Base-by-base conservation (phyloP, 2,888 invertebrate genomes). In the Cordilura impudica region DNA sequence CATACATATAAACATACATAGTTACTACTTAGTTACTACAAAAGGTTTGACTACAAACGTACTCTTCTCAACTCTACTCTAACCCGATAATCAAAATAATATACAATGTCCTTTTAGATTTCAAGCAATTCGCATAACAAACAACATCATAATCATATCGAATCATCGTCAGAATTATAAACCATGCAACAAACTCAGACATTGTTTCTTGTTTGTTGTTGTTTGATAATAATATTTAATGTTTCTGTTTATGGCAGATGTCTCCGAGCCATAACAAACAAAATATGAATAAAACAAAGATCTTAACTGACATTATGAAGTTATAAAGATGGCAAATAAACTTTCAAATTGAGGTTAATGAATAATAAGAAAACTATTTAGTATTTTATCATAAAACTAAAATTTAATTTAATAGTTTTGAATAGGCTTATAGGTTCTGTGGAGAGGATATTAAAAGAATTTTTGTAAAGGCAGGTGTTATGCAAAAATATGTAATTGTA, bases 291-390 rank as follows among this genome's bases (percentile, higher is more conserved):
- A n/a, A 31, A 8, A 16, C 23, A 54, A 19, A 10, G 45, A 67
- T 61, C 47, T 58, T 31, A 67, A 63, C 23, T 67, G 61, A 67
- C 21, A 67, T 58, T 21, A 69, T 65, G 23, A 75, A 35, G 16
- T 26, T 16, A 10, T 8, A 49, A n/a, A 53, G 31, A 45, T 18
- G 45, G 8, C 43, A 7, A n/a, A 39, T 39, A 31, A 19, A 49
- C n/a, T 29, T 19, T 19, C 14, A 12, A 67, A 4, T 2, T 54
- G 5, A n/a, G 18, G 0, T 54, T 45, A 56, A 45, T 56, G 56
- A 54, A 54, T 67, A 56, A 54, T 67, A 31, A 16, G 8, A 1
- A 26, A 14, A 4, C 4, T 39, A 39, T 39, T 39, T n/a, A 12
- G 35, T n/a, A n/a, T n/a, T n/a, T n/a, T n/a, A n/a, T n/a, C n/a